These are phyloP conservation scores for Mythimna loreyi DNA, from an alignment of 2,888 invertebrate genomes.

Conservation along the genomic window DNA sequence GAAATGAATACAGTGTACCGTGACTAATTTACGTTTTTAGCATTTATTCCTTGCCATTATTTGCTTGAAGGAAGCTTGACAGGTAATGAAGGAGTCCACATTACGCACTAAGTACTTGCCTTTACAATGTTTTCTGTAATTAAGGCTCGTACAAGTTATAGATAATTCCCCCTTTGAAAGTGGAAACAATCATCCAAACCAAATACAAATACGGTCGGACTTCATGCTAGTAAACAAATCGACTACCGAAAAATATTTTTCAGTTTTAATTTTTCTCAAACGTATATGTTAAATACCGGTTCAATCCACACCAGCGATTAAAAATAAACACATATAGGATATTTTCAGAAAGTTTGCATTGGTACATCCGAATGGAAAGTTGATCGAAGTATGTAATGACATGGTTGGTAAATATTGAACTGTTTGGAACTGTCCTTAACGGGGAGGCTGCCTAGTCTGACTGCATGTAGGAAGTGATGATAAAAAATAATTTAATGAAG, in stretches of 20 bases:
- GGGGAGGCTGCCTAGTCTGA: neutral
- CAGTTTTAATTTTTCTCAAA: neutral
- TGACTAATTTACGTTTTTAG: neutral
- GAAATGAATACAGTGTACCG: neutral
- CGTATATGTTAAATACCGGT: neutral
- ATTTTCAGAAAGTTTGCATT: neutral
- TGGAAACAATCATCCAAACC: neutral
- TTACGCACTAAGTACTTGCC: neutral
- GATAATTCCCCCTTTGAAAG: no score
- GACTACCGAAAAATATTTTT: neutral
- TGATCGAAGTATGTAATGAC: neutral
- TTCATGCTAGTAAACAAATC: no score
- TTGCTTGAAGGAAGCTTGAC: no score
- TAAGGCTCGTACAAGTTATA: neutral
- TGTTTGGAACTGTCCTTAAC: neutral
- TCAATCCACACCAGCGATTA: neutral
- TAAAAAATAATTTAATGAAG: neutral
- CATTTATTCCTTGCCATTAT: neutral
- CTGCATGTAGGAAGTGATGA: neutral
- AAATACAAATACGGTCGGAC: neutral
- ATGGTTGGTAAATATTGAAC: neutral
- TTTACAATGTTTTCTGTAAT: neutral
- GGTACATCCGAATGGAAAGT: neutral
- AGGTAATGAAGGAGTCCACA: neutral
- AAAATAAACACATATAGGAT: neutral